Base-by-base conservation (phyloP, 2,113 vertebrate genomes). In the Spermophilus dauricus region DNA sequence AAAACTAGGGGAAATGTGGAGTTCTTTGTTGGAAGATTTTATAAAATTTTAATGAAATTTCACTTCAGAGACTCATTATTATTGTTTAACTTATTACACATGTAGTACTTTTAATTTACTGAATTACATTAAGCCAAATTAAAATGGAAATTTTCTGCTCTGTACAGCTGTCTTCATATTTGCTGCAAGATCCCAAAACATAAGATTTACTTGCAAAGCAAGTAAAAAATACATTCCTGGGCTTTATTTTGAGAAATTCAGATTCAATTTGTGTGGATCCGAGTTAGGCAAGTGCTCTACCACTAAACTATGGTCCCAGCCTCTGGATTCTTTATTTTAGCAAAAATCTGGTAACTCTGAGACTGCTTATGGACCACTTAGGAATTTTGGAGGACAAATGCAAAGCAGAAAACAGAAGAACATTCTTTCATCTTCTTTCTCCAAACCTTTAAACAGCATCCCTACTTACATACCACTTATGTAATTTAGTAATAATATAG, bases 11-110 rank as follows among this genome's bases (percentile, higher is more conserved):
- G 28, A 91, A 91, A 80, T 93, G 14, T 82, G 34, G n/a, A 90
- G 9, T 4, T 58, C 20, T 58, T 95, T 78, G 37, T 20, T 77
- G 0, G 65, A 63, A 94, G 18, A 82, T 42, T 95, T 89, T 82
- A 82, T 78, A 13, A 83, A 84, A 81, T 4, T 42, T 91, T 91
- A 93, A 90, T 96, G 24, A 87, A 84, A 91, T 85, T 63, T 93
- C 76, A 28, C 22, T 84, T 69, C 37, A 32, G n/a, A 69, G 12
- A 76, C 14, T 75, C 63, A 87, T 65, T 58, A 39, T 81, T 42
- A 70, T 56, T 85, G 12, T 81, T 53, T 91, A 91, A 82, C 77
- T 39, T 76, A 78, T 63, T 86, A 48, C 1, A 81, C 13, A 34
- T 65, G 11, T 17, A 86, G 51, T 56, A 70, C 11, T 26, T 87